These are phyloP conservation scores for Anagyrus pseudococci DNA, from an alignment of 2,888 invertebrate species.

Conservation along the genomic window DNA sequence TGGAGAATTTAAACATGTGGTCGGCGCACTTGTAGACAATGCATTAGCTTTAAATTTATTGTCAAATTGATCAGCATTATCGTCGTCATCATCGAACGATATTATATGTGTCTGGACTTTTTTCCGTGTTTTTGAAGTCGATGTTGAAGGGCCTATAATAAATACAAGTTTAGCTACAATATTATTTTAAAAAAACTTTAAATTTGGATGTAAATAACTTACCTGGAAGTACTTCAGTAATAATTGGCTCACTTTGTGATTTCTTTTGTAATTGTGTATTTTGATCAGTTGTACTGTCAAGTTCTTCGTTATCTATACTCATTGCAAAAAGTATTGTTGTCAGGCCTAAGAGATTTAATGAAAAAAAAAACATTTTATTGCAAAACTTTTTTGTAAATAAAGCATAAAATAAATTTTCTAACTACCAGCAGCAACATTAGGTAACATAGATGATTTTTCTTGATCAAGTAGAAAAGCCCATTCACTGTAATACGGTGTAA, in stretches of 20 bases:
- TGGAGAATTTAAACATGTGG: conserved; percentile 71
- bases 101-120: conserved; percentile 72
- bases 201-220: conserved; percentile 31
- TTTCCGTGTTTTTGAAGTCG: conserved; percentile 63
- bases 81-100: conserved; percentile 72
- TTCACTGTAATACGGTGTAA: conserved; percentile 74
- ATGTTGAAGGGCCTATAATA: conserved; percentile 40
- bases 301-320: conserved; percentile 84
- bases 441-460: conserved; percentile 79
- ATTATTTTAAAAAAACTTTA: not conserved
- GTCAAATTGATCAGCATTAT: conserved; percentile 37
- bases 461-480: conserved; percentile 84
- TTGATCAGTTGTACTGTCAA: conserved; percentile 69
- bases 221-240: conserved; percentile 72
- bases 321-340: conserved; percentile 92
- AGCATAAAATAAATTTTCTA: not conserved
- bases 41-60: conserved; percentile 18
- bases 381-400: too few species aligned
- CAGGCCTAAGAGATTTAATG: conserved; percentile 67
- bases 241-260: conserved; percentile 71
- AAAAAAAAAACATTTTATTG: too few species aligned
- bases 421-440: conserved; percentile 84
- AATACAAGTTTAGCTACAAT: conserved; percentile 26
- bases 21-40: conserved; percentile 67
- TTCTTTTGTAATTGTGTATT: conserved; percentile 61